Base-by-base conservation (phyloP, 2,797 vertebrate species). In the Semotilus atromaculatus region DNA sequence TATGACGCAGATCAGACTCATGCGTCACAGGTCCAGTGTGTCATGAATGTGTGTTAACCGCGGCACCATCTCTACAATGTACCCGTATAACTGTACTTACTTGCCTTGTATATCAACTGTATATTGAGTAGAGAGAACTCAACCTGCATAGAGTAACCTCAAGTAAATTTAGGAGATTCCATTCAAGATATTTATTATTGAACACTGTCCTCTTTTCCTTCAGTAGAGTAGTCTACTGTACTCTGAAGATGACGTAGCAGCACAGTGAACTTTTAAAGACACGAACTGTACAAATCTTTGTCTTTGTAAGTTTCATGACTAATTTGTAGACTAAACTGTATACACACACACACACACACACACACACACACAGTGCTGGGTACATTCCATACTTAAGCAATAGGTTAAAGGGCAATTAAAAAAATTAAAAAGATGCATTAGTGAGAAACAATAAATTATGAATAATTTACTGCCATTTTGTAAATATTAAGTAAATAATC, bases 111-210 rank as follows among this genome's bases (percentile, higher is more conserved):
- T n/a, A n/a, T n/a, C n/a, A 31, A 80, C 60, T 66, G 38, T 48
- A 48, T 21, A 80, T 67, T 80, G 64, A 80, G 51, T 23, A 67
- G 62, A 80, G 58, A 67, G 13, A 43, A 67, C 29, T 64, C 40
- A 34, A 80, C 40, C 77, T 31, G 40, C 67, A 7, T 21, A 67
- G 29, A 67, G 11, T 45, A 62, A 80, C 18, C 26, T 51, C 43
- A 14, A 80, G 29, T 45, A 66, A 13, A 55, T 73, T 80, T 80
- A 48, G 38, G 53, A 81, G 58, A 43, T 40, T 80, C 55, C 31
- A 40, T 55, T 80, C 40, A 80, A 80, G 62, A 43, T 51, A 80
- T 80, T 34, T 80, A 80, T 48, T 80, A 80, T 80, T 80, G 43
- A 80, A 67, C 19, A 34, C 40, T 48, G 60, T 45, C 38, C 26